Evolutionary conservation across 2,888 invertebrate genomes (phyloP).

Genomic region (Nomada goodeniana): DNA sequence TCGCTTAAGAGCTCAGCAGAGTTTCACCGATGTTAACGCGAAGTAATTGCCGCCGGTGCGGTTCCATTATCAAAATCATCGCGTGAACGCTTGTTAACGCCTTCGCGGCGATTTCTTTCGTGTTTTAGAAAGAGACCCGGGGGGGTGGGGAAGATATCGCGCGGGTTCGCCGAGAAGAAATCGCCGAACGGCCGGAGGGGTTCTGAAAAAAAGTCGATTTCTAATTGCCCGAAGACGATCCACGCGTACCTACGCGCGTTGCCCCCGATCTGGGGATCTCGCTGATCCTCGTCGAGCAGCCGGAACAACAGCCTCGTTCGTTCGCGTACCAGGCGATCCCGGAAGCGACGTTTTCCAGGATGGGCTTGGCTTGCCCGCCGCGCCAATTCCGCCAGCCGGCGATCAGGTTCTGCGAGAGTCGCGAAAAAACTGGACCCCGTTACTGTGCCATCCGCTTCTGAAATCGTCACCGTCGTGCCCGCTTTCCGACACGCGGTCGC

Average conservation of each 20-base stretch:
- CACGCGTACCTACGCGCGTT: constrained; percentile 25
- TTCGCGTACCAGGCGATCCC: constrained; percentile 41
- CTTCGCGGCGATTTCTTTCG: not conserved
- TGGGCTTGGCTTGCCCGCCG: constrained; percentile 17
- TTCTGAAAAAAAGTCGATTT: constrained; percentile 61
- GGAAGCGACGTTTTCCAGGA: constrained; percentile 50
- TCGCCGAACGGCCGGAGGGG: not conserved
- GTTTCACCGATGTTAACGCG: constrained; percentile 13
- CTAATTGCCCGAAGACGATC: constrained; percentile 66
- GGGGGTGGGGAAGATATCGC: not conserved
- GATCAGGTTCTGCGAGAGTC: constrained; percentile 25
- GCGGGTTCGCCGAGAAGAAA: not conserved
- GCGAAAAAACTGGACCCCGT: constrained; percentile 57
- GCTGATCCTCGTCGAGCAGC: constrained; percentile 1
- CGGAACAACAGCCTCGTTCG: constrained; percentile 27
- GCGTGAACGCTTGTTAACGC: too few species aligned
- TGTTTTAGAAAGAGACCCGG: not conserved
- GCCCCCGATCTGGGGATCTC: constrained; percentile 66
- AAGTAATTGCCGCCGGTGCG: constrained; percentile 13
- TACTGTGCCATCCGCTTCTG: constrained; percentile 60
- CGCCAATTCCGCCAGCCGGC: constrained; percentile 25
- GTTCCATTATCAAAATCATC: too few species aligned
- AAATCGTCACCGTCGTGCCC: constrained; percentile 23
- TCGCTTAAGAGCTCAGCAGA: not conserved
- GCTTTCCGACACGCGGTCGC: constrained; percentile 34